Evolutionary conservation across 1,140 invertebrate genomes (phyloP).

Genomic region (Colletes latitarsis): DNA sequence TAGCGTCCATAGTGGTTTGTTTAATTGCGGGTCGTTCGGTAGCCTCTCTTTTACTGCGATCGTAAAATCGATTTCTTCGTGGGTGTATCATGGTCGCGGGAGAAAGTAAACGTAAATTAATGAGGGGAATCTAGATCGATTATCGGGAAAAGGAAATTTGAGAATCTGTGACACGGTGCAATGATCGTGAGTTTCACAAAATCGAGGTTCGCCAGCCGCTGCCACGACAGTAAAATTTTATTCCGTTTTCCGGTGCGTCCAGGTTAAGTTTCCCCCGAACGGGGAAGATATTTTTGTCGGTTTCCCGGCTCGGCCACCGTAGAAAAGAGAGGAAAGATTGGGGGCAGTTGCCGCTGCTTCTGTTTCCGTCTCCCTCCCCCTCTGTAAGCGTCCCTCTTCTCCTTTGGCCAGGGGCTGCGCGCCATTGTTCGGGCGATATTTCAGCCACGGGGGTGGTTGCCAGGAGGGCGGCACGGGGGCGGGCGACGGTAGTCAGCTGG

Average conservation of each 20-base stretch:
- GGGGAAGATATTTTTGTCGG: constrained; percentile 68
- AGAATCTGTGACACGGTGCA: too few relatives aligned
- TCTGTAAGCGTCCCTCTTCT: constrained; percentile 39
- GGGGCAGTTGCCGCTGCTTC: constrained; percentile 58
- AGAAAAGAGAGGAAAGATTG: constrained; percentile 48
- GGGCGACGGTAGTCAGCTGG: constrained; percentile 77
- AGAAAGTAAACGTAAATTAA: too few relatives aligned
- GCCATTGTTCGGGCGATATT: constrained; percentile 81
- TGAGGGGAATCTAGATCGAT: too few relatives aligned
- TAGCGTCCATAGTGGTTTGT: background rate
- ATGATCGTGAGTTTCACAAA: too few relatives aligned
- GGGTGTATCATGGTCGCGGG: too few relatives aligned
- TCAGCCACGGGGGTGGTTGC: constrained; percentile 74
- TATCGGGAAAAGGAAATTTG: background rate
- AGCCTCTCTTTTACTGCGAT: constrained; percentile 1
- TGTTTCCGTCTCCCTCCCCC: constrained; percentile 34
- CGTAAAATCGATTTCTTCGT: background rate
- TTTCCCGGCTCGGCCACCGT: constrained; percentile 31
- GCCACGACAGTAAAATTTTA: constrained; percentile 69
- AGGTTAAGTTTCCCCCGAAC: constrained; percentile 64
- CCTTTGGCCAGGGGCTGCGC: constrained; percentile 59
- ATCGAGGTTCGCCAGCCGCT: constrained; percentile 41
- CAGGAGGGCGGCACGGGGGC: constrained; percentile 61
- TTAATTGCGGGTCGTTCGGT: background rate
- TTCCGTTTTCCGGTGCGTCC: constrained; percentile 49